Evolutionary conservation across 2,113 vertebrate species (phyloP).

Genomic region (Nesoenas mayeri): DNA sequence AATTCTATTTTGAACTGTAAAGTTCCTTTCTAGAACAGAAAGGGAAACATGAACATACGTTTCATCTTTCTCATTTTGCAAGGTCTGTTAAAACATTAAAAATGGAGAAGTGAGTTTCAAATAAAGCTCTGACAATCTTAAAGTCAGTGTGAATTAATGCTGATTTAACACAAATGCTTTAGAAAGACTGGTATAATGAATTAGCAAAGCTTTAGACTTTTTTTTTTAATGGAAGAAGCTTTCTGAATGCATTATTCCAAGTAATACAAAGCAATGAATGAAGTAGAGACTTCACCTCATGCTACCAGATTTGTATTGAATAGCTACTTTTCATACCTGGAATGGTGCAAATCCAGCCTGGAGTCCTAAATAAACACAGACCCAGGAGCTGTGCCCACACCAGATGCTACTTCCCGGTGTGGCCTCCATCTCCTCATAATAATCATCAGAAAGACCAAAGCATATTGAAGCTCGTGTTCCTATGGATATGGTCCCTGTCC

Average conservation of each 20-base stretch:
- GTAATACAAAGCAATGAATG: neutral
- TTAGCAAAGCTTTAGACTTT: neutral
- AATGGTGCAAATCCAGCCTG: neutral
- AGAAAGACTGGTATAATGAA: neutral
- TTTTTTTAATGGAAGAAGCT: neutral
- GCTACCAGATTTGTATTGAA: neutral
- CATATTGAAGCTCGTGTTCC: rapidly evolving
- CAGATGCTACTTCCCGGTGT: neutral
- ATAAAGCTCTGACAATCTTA: neutral
- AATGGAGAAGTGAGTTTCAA: neutral
- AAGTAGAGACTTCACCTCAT: neutral
- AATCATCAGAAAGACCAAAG: neutral
- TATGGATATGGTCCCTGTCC: neutral
- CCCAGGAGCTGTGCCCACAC: neutral
- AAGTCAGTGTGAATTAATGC: neutral
- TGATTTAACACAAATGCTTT: neutral
- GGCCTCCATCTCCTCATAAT: neutral
- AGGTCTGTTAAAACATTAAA: neutral
- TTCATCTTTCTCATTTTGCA: neutral
- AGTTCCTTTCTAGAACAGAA: neutral
- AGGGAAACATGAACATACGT: neutral
- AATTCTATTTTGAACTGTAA: neutral
- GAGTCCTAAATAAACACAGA: neutral
- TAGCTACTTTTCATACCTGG: neutral
- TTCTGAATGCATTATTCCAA: neutral